Evolutionary conservation across 2,797 vertebrate genomes (phyloP).

Genomic region (Nothura maculosa): DNA sequence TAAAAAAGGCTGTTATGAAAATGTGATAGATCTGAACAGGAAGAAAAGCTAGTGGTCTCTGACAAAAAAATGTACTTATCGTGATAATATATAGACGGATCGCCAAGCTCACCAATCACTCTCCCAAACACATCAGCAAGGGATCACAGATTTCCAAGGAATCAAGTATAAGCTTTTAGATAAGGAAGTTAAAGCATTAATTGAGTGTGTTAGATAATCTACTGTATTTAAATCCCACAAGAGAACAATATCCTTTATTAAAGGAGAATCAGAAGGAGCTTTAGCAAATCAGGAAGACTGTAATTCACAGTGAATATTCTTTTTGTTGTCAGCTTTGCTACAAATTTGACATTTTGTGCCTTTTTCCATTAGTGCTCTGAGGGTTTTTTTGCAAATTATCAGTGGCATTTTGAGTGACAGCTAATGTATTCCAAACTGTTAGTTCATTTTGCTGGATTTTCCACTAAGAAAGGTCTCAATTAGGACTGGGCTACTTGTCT

Average conservation of each 20-base stretch:
- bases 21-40: neutral
- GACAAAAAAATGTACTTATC: neutral
- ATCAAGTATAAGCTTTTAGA: conserved; percentile 14
- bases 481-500: conserved; percentile 43
- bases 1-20: neutral
- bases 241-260: conserved; percentile 59
- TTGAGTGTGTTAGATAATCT: conserved; percentile 55
- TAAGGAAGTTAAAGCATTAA: conserved; percentile 12
- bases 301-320: conserved; percentile 44
- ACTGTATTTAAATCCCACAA: conserved; percentile 47
- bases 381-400: conserved; percentile 47
- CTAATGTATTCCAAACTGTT: conserved; percentile 35
- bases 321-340: conserved; percentile 55
- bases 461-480: conserved; percentile 43
- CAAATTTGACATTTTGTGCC: conserved; percentile 32
- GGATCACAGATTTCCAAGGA: neutral
- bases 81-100: neutral
- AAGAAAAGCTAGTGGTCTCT: neutral
- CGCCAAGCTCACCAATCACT: neutral
- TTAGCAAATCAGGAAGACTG: conserved; percentile 42
- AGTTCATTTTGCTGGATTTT: conserved; percentile 45
- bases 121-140: neutral
- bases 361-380: conserved; percentile 40
- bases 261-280: conserved; percentile 43
- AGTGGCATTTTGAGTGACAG: conserved; percentile 56